Evolutionary conservation across 2,113 vertebrate genomes (phyloP).

Genomic region (Channa argus): DNA sequence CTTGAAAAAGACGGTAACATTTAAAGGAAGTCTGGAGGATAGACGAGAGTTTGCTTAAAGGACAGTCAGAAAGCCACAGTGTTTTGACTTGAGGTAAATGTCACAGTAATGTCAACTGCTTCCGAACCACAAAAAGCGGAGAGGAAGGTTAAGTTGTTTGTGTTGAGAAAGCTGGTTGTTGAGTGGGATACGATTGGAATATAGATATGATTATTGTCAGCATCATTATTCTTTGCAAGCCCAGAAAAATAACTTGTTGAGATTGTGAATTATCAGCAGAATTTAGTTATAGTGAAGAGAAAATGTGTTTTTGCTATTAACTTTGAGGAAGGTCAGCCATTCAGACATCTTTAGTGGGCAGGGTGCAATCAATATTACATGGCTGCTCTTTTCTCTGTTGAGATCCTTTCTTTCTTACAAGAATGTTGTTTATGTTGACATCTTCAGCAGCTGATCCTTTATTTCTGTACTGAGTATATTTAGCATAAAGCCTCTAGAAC

Average conservation of each 20-base stretch:
- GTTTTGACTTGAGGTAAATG: constrained; percentile 71
- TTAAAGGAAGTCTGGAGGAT: constrained; percentile 50
- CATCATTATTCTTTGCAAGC: constrained; percentile 1
- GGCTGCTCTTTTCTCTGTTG: constrained; percentile 43
- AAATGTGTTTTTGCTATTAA: constrained; percentile 32
- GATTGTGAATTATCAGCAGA: constrained; percentile 11
- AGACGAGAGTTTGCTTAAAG: constrained; percentile 46
- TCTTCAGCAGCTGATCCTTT: not conserved
- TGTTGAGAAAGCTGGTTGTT: constrained; percentile 8
- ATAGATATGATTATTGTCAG: constrained; percentile 18
- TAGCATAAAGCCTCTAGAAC: not conserved
- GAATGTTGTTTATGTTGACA: not conserved
- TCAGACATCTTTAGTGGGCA: not conserved
- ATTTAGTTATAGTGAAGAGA: constrained; percentile 12
- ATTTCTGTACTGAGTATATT: constrained; percentile 7
- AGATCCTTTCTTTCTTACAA: not conserved
- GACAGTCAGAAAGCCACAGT: constrained; percentile 42
- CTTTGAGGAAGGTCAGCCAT: constrained; percentile 49
- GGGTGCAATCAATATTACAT: constrained; percentile 32
- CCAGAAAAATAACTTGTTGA: not conserved
- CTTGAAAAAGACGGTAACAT: constrained; percentile 50
- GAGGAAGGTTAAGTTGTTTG: constrained; percentile 62
- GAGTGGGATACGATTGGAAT: constrained; percentile 2
- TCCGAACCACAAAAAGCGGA: constrained; percentile 49
- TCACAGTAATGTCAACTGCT: constrained; percentile 70